These are phyloP conservation scores for Aphelenchoides avenae DNA, from an alignment of 1,140 invertebrate genomes.

Conservation along the genomic window DNA sequence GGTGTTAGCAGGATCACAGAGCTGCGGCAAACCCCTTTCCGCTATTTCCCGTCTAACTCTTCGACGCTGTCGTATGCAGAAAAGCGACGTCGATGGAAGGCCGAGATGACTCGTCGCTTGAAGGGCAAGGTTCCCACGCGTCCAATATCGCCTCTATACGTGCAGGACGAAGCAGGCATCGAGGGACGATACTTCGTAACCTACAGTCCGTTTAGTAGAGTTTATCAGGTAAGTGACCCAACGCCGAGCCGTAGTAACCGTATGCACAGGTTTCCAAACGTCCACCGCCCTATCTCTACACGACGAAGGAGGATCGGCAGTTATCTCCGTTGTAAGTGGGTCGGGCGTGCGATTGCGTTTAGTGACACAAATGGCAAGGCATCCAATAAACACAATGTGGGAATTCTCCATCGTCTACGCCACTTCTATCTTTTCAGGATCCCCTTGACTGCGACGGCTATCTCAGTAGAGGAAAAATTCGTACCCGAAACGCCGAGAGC, in stretches of 20 bases:
- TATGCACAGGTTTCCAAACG: slow-evolving; percentile 24
- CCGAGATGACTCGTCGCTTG: slow-evolving; percentile 22
- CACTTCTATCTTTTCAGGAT: no score
- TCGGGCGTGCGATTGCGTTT: neutral
- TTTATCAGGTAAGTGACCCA: no score
- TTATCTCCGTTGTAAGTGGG: slow-evolving; percentile 3
- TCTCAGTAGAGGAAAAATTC: no score
- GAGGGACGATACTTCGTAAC: slow-evolving; percentile 23
- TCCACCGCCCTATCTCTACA: slow-evolving; percentile 22
- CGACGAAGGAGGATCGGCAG: slow-evolving; percentile 1
- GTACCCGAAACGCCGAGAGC: neutral
- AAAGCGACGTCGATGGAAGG: slow-evolving; percentile 38
- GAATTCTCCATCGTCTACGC: no score
- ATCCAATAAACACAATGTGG: no score
- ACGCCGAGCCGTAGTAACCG: no score
- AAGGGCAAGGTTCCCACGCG: slow-evolving; percentile 24
- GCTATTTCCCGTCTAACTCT: slow-evolving; percentile 32
- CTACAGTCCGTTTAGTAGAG: slow-evolving; percentile 20
- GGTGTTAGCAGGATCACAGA: slow-evolving; percentile 16
- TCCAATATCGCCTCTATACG: slow-evolving; percentile 10
- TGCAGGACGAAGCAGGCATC: neutral
- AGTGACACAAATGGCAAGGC: neutral
- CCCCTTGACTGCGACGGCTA: no score
- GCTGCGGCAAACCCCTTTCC: slow-evolving; percentile 33
- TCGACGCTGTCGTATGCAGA: slow-evolving; percentile 30